Conservation (phyloP, 2,797 vertebrate genomes). For the Tapera naevia region DNA sequence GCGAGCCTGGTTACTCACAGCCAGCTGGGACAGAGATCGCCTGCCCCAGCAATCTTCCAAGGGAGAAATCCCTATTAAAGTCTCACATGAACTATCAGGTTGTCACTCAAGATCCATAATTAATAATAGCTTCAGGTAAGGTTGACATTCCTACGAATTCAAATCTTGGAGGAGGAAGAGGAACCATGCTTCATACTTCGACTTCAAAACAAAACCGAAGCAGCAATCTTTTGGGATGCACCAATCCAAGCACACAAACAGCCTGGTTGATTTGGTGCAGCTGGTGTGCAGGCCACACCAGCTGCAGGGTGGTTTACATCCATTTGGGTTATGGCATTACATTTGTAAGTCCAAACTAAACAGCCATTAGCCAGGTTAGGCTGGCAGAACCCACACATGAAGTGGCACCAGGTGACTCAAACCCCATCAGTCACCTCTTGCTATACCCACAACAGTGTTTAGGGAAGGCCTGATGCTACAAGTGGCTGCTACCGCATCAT, state of each 20-base stretch:
- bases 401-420: background rate
- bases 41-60: background rate
- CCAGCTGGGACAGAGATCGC: background rate
- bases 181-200: background rate
- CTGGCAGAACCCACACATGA: background rate
- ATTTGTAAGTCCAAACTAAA: background rate
- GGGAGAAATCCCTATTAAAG: background rate
- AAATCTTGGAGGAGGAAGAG: background rate
- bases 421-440: background rate
- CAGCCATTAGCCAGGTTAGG: background rate
- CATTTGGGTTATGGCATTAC: background rate
- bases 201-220: background rate
- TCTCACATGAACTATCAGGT: accelerated
- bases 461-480: background rate
- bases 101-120: background rate
- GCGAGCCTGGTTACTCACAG: background rate
- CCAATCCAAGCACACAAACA: background rate
- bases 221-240: background rate
- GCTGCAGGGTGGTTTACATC: background rate
- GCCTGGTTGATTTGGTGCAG: accelerated
- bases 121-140: background rate
- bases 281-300: accelerated
- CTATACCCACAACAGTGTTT: background rate
- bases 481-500: background rate
- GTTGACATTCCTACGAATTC: background rate